Conservation (phyloP, 2,113 vertebrate genomes). For the Candoia aspera region DNA sequence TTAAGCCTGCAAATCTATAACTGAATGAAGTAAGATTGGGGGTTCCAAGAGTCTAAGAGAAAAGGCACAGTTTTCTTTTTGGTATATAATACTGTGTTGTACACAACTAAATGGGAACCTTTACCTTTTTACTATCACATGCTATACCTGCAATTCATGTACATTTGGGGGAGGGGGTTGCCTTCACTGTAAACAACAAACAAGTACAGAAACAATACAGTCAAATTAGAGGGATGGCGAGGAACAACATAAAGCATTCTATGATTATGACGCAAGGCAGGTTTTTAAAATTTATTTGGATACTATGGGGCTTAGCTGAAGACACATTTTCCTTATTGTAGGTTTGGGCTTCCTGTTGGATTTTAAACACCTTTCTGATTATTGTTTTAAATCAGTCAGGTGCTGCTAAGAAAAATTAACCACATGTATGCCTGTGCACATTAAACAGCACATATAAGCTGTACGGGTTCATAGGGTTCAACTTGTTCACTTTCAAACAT, state of each 20-base stretch:
- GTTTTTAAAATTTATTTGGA: not conserved
- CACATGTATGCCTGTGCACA: constrained; percentile 17
- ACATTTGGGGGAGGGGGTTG: not conserved
- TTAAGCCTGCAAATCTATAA: not conserved
- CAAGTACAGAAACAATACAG: not conserved
- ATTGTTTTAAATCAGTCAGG: constrained; percentile 4
- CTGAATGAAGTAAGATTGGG: not conserved
- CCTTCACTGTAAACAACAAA: not conserved
- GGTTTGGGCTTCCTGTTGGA: not conserved
- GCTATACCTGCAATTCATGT: not conserved
- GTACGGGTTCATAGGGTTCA: constrained; percentile 23
- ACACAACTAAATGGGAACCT: too few relatives aligned
- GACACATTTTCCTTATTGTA: not conserved
- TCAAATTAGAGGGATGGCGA: not conserved
- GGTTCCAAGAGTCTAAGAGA: not conserved
- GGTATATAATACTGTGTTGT: not conserved
- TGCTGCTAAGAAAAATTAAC: constrained; percentile 49
- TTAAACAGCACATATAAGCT: constrained; percentile 16
- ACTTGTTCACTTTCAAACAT: constrained; percentile 25
- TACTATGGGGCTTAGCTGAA: not conserved
- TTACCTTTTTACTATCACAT: too few relatives aligned
- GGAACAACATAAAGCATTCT: not conserved
- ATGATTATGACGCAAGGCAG: not conserved
- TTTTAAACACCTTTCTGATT: constrained; percentile 22
- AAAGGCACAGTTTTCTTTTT: not conserved